Evolutionary conservation across 2,888 invertebrate genomes (phyloP), one percentile per base, ranked within the genome.

Genomic region (Drosophila yooni): DNA sequence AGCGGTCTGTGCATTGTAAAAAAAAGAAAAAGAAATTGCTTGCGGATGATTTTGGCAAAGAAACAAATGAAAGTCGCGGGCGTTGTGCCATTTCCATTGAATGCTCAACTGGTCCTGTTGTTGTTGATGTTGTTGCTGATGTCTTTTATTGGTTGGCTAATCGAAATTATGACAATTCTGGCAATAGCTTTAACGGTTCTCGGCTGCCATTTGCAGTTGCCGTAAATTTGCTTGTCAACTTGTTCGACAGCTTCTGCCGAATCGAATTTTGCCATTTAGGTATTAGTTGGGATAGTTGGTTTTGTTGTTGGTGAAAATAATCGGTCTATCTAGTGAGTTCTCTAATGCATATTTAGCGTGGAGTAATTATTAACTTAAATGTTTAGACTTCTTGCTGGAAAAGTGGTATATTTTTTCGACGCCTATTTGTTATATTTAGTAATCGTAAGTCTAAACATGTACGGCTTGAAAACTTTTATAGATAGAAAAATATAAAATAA

Each of bases 181-280:
- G 71, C 82, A 75, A 89, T 85, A 56, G 87, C 74, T 63, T 65
- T 72, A 84, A 84, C 90, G 81, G 81, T 85, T 86, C 50, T 70
- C 50, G 5, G 54, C 68, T 34, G 72, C 68, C 81, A 78, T 64
- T 72, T 60, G 50, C 53, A 68, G 69, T 70, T 79, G 78, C 78
- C 69, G 83, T 89, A 85, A 91, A 85, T 91, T 91, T 87, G 91
- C 80, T 89, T 80, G 86, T 91, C 88, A 88, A 87, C 86, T 91
- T 88, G 91, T 78, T 68, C 56, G 73, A 83, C 77, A 69, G 68
- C 40, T 43, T 38, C 46, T 52, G 38, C 48, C 57, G 46, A 70
- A 76, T 54, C 50, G 54, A 60, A 29, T 64, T 52, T 43, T 40
- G 27, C 61, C 75, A 18, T 46, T 46, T 25, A 62, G 13, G 18